Evolutionary conservation across 2,888 invertebrate species (phyloP).

Genomic region (Xestoiulus laeticollis): DNA sequence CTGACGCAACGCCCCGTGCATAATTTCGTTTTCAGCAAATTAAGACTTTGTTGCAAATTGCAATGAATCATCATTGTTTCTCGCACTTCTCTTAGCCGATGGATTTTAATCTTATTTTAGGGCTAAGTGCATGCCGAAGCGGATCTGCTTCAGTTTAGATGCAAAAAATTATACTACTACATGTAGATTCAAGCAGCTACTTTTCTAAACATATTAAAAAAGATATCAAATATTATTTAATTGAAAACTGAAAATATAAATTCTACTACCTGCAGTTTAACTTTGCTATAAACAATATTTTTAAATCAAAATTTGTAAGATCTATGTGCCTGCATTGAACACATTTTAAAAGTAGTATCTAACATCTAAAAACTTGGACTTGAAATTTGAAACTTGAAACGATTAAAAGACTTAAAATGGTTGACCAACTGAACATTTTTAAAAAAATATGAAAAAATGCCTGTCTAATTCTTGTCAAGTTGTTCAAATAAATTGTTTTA

Average conservation of each 20-base stretch:
- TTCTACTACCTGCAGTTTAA: too few relatives aligned
- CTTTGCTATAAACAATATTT: too few relatives aligned
- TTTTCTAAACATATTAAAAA: not conserved
- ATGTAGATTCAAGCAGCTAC: not conserved
- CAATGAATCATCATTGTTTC: slow-evolving; percentile 22
- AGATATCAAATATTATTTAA: not conserved
- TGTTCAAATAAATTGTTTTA: too few relatives aligned
- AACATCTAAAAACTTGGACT: too few relatives aligned
- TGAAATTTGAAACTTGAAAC: too few relatives aligned
- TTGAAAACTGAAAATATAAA: not conserved
- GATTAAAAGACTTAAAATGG: too few relatives aligned
- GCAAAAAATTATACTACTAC: not conserved
- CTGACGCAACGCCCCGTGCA: not conserved
- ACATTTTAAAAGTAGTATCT: too few relatives aligned
- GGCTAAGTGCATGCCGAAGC: not conserved
- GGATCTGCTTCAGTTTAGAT: not conserved
- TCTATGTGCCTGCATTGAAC: too few relatives aligned
- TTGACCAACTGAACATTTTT: too few relatives aligned
- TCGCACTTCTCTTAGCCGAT: not conserved
- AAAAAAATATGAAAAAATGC: too few relatives aligned
- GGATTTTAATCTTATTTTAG: slow-evolving; percentile 32
- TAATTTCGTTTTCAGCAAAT: slow-evolving; percentile 37
- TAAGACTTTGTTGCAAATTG: slow-evolving; percentile 33
- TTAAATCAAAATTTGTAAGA: too few relatives aligned
- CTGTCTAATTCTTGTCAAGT: too few relatives aligned